Base-by-base conservation (phyloP, 2,113 vertebrate genomes). In the Solea solea region DNA sequence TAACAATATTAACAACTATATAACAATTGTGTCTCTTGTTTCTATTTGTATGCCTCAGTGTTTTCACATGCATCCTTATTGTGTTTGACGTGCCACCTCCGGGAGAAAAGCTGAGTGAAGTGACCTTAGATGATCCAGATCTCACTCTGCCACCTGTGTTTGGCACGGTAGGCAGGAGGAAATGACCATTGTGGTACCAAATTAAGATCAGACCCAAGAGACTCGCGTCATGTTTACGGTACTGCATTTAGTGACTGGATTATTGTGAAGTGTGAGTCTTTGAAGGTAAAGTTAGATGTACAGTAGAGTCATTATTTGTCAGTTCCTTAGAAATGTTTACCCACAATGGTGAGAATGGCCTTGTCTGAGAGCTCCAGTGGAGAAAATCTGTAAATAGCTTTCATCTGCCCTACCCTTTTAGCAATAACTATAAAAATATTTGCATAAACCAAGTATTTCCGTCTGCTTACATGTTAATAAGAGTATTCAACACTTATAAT, bases 161-260 rank as follows among this genome's bases (percentile, higher is more conserved):
- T 80, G 69, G 78, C 86, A 81, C 54, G 28, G 69, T 5, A 74
- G 45, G 60, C 15, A 9, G 56, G 64, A 86, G 83, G 86, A 85
- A 83, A 73, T 42, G 65, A 52, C 85, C 59, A 91, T 88, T 88
- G 89, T 87, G 14, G 21, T 58, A 44, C 69, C 64, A 83, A 82
- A 87, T 74, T 83, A 83, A 60, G n/a, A 64, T 51, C 10, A 0
- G 41, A 68, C 76, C 67, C 69, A 25, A 45, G 70, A 56, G 85
- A 75, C 60, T 60, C 41, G 27, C 65, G 15, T 1, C 5, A 21
- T 45, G 25, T 34, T 25, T 34, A 12, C 4, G 7, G 16, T 15
- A 11, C 51, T 5, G 13, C 3, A 52, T 42, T 56, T 64, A 40
- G 15, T 13, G 80, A 70, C 51, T 39, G 64, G 52, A n/a, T 39